These are phyloP conservation scores for Sinella curviseta DNA, from an alignment of 1,140 invertebrate genomes.

Conservation along the genomic window DNA sequence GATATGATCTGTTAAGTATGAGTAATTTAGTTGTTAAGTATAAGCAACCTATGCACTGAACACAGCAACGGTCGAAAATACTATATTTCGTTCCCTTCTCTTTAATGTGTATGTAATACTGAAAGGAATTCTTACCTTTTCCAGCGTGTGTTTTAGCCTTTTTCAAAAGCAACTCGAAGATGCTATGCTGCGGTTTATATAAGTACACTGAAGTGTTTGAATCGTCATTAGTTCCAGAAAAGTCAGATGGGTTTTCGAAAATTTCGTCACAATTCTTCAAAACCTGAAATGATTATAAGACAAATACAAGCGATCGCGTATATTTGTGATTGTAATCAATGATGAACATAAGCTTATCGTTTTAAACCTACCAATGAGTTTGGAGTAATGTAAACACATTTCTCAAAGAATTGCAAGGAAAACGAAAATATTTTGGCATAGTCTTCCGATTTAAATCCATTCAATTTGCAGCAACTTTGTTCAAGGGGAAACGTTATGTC, in stretches of 20 bases:
- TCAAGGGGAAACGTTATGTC: not conserved
- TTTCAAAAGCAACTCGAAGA: not conserved
- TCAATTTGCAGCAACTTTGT: not conserved
- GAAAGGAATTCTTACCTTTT: conserved; percentile 19
- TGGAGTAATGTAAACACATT: conserved; percentile 1
- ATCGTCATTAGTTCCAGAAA: not conserved
- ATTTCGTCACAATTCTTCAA: conserved; percentile 18
- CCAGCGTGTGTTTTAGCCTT: not conserved
- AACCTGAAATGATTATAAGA: not conserved
- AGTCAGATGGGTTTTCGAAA: not conserved
- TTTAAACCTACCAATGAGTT: not conserved
- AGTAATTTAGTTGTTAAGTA: no score
- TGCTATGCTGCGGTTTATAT: not conserved
- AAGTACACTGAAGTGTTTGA: not conserved
- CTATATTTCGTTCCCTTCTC: no score
- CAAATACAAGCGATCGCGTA: not conserved
- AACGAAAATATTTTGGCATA: conserved; percentile 10
- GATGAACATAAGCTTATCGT: not conserved
- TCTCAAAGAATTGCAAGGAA: conserved; percentile 16
- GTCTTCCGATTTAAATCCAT: conserved; percentile 14
- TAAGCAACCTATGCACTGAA: no score
- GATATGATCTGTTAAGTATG: no score
- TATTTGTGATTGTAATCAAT: no score
- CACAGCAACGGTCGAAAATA: no score
- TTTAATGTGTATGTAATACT: no score